These are phyloP conservation scores for Rhabdomys pumilio DNA, from an alignment of 2,797 vertebrate genomes.

Conservation along the genomic window DNA sequence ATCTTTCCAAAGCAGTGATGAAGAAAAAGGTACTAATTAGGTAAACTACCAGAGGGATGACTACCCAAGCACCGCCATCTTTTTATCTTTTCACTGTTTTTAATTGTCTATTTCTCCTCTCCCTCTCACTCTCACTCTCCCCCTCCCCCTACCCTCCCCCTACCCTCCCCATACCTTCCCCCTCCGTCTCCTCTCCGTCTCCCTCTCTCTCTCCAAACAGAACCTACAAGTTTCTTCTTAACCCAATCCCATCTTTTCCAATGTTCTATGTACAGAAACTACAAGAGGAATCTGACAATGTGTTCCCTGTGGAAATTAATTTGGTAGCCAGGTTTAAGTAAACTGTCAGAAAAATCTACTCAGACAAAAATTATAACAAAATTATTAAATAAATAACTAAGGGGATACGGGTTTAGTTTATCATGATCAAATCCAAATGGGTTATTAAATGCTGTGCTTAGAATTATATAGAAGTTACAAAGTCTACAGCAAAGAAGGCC, in stretches of 20 bases:
- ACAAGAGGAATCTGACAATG: slow-evolving; percentile 37
- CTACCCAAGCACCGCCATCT: background rate
- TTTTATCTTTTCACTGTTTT: background rate
- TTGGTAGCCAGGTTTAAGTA: background rate
- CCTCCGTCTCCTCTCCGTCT: no score
- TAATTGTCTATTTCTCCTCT: no score
- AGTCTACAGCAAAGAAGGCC: slow-evolving; percentile 17
- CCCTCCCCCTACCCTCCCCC: no score
- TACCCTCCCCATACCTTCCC: no score
- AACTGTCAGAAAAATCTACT: slow-evolving; percentile 14
- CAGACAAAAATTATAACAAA: slow-evolving; percentile 19
- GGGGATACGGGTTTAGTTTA: background rate
- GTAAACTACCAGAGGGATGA: background rate
- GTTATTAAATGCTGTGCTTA: slow-evolving; percentile 10
- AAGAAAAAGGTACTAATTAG: slow-evolving; percentile 17
- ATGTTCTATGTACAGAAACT: background rate
- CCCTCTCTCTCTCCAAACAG: no score
- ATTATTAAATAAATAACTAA: background rate
- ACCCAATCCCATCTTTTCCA: background rate
- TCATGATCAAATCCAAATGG: slow-evolving; percentile 39
- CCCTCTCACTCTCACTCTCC: no score
- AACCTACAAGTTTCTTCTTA: slow-evolving; percentile 3
- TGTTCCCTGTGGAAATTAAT: slow-evolving; percentile 22
- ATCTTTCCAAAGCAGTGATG: background rate
- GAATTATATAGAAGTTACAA: slow-evolving; percentile 54